Percentiles rank a stretch among this genome's conserved stretches.
Evolutionary conservation across 2,797 vertebrate species (phyloP).

Genomic region (Cuculus canorus): DNA sequence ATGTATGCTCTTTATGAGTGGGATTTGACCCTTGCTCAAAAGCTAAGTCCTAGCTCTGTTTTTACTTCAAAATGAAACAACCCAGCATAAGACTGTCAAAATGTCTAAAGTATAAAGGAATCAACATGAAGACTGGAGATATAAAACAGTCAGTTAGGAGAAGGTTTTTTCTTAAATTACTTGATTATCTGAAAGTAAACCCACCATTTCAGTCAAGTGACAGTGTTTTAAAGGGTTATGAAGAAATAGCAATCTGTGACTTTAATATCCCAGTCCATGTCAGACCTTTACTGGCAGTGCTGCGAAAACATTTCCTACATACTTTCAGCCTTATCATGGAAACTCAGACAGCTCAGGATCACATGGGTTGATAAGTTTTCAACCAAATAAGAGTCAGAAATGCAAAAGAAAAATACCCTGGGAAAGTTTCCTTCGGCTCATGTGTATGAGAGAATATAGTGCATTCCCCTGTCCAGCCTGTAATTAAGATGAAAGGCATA

Average conservation of each 20-base stretch:
- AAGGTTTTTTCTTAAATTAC: neutral
- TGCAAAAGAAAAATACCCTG: constrained; percentile 82
- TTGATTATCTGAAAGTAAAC: neutral
- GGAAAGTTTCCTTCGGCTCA: constrained; percentile 77
- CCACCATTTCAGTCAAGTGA: neutral
- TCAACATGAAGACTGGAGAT: neutral
- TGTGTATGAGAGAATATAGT: constrained; percentile 72
- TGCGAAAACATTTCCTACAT: constrained; percentile 80
- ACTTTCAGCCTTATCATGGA: constrained; percentile 79
- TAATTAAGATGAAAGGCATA: constrained; percentile 86
- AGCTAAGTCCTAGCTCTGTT: neutral
- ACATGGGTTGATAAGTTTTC: constrained; percentile 76
- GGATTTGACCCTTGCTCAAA: neutral
- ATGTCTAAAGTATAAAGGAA: neutral
- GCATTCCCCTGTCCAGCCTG: constrained; percentile 78
- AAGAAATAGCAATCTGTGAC: constrained; percentile 29
- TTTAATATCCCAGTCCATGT: constrained; percentile 36
- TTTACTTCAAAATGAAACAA: neutral
- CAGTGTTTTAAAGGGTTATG: neutral
- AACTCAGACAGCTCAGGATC: constrained; percentile 76
- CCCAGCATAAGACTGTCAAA: neutral
- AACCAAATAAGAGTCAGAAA: constrained; percentile 82
- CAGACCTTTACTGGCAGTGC: constrained; percentile 63
- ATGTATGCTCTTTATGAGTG: neutral
- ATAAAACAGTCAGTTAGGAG: neutral